A percentile compares a stretch with the other conserved stretches of the same genome.
phyloP scores from a whole-genome alignment of 2,797 vertebrate species.

The Intellagama lesueurii region DNA sequence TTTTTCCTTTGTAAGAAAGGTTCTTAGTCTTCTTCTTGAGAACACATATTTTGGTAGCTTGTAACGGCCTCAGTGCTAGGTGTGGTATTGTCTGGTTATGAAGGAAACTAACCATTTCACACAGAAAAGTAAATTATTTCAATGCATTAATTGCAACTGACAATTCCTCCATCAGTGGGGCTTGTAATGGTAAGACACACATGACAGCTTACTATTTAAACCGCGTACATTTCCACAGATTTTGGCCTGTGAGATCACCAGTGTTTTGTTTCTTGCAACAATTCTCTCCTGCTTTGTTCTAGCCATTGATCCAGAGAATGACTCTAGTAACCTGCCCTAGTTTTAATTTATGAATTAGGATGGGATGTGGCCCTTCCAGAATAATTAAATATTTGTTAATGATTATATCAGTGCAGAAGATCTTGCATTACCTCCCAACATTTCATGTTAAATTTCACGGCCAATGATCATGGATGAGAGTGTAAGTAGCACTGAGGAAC shows the following conservation, averaged over 20 bases:
- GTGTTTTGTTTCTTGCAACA: slow-evolving; percentile 34
- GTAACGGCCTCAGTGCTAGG: slow-evolving; percentile 63
- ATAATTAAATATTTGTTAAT: neutral
- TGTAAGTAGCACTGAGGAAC: neutral
- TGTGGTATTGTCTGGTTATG: slow-evolving; percentile 78
- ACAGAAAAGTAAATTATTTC: slow-evolving; percentile 77
- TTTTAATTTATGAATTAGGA: neutral
- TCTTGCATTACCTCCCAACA: neutral
- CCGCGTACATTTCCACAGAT: slow-evolving; percentile 53
- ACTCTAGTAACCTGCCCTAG: neutral
- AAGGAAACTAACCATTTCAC: slow-evolving; percentile 75
- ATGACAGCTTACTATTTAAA: slow-evolving; percentile 53
- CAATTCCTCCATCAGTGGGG: slow-evolving; percentile 74
- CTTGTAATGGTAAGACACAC: slow-evolving; percentile 54
- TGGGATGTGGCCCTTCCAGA: neutral
- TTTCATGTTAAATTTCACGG: neutral
- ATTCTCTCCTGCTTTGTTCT: slow-evolving; percentile 11
- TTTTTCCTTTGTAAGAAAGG: neutral
- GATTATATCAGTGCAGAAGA: neutral
- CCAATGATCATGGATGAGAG: neutral
- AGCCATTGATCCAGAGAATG: neutral
- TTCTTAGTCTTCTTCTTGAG: slow-evolving; percentile 1
- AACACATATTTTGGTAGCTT: slow-evolving; percentile 57
- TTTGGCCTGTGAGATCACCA: slow-evolving; percentile 10
- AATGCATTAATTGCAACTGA: slow-evolving; percentile 79